Conservation (phyloP, 2,888 invertebrate genomes). For the Campoplex capitator region DNA sequence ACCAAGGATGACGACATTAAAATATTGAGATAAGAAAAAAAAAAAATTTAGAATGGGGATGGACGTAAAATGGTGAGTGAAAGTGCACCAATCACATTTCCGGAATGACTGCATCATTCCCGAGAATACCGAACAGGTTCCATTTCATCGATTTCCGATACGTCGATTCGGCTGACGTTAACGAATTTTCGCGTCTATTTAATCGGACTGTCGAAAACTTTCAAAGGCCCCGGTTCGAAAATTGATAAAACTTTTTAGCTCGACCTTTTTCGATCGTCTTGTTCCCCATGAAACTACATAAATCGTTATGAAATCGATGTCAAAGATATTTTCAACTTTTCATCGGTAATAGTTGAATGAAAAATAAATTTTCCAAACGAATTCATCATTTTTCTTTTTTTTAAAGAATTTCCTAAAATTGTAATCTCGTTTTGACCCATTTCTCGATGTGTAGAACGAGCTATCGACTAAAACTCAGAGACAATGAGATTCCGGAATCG, state of each 20-base stretch:
- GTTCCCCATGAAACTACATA: neutral
- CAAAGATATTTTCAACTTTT: neutral
- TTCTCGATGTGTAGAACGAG: neutral
- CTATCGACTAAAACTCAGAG: neutral
- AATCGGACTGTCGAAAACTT: conserved; percentile 47
- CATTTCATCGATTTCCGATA: conserved; percentile 60
- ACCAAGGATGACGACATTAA: neutral
- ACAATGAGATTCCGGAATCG: neutral
- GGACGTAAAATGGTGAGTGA: conserved; percentile 46
- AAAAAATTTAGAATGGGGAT: neutral
- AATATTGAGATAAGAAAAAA: neutral
- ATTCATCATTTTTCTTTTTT: neutral
- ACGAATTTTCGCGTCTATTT: conserved; percentile 52
- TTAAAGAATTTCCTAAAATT: neutral
- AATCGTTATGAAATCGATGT: neutral
- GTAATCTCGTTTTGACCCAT: neutral
- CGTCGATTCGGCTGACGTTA: conserved; percentile 59
- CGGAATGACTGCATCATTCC: conserved; percentile 17
- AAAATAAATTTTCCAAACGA: neutral
- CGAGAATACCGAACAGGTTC: conserved; percentile 46
- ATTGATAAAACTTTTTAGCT: conserved; percentile 23
- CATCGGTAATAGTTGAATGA: too few species aligned
- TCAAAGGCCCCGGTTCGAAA: conserved; percentile 1
- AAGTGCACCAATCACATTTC: conserved; percentile 38
- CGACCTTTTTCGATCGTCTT: neutral